phyloP scores from a whole-genome alignment of 1,140 invertebrate genomes.

The Leguminivora glycinivorella region DNA sequence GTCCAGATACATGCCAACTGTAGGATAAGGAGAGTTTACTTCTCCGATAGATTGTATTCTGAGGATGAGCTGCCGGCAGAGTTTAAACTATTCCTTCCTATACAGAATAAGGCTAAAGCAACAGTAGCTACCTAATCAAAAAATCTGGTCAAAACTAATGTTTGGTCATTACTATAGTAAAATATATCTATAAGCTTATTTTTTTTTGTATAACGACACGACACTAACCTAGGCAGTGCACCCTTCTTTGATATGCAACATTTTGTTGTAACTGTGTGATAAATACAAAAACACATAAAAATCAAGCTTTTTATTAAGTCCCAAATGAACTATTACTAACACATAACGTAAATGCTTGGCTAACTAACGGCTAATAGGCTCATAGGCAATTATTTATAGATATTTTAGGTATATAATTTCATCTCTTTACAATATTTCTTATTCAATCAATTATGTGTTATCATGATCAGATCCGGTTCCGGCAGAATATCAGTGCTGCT shows the following conservation, averaged over 20 bases:
- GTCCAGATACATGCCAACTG: slow-evolving; percentile 99
- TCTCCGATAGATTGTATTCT: slow-evolving; percentile 98
- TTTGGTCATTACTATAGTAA: slow-evolving; percentile 49
- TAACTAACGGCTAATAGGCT: no score
- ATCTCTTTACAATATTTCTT: no score
- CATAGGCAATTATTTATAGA: no score
- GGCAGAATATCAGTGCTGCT: no score
- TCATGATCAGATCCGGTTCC: no score
- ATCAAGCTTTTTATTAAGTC: not conserved
- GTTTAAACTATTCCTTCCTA: slow-evolving; percentile 98
- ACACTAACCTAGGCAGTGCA: not conserved
- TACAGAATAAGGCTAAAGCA: slow-evolving; percentile 88
- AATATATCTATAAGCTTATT: slow-evolving; percentile 60
- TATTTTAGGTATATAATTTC: no score
- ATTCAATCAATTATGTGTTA: no score
- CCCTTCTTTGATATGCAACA: slow-evolving; percentile 9
- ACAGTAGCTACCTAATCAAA: slow-evolving; percentile 63
- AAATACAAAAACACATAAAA: slow-evolving; percentile 2
- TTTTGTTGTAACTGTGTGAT: slow-evolving; percentile 46
- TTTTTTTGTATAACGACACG: slow-evolving; percentile 31
- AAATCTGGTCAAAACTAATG: slow-evolving; percentile 36
- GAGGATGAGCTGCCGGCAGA: slow-evolving; percentile 99
- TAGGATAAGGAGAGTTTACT: slow-evolving; percentile 98
- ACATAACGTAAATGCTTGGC: no score
- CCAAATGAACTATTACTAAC: not conserved